phyloP scores from a whole-genome alignment of 2,113 vertebrate genomes.

The Cisticola juncidis region DNA sequence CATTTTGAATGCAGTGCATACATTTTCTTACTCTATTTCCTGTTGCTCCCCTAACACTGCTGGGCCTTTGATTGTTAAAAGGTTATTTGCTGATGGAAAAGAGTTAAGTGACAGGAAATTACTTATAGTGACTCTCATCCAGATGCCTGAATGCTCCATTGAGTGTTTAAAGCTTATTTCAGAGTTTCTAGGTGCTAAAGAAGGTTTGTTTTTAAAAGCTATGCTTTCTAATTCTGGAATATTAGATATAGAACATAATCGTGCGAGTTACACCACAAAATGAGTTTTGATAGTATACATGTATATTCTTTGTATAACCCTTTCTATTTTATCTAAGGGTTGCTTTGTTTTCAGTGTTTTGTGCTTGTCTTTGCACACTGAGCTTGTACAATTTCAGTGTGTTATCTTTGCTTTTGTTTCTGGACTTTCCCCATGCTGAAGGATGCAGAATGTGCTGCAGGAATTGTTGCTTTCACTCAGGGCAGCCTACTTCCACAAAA shows the following conservation, averaged over 20 bases:
- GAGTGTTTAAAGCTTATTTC: not conserved
- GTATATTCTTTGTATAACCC: not conserved
- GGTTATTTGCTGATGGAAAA: not conserved
- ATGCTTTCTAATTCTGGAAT: not conserved
- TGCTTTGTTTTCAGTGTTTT: not conserved
- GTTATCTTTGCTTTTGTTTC: not conserved
- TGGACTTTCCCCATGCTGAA: not conserved
- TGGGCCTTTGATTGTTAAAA: not conserved
- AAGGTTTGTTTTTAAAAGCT: not conserved
- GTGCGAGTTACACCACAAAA: not conserved
- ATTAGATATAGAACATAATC: not conserved
- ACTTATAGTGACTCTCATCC: not conserved
- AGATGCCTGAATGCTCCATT: not conserved
- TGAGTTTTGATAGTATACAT: not conserved
- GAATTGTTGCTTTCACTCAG: not conserved
- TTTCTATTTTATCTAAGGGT: not conserved
- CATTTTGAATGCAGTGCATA: not conserved
- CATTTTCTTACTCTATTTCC: not conserved
- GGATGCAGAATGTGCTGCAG: not conserved
- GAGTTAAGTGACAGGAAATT: not conserved
- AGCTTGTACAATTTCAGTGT: not conserved
- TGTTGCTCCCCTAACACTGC: not conserved
- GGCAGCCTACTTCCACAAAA: not conserved
- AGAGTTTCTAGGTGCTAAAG: not conserved
- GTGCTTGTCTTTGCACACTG: not conserved